phyloP scores from a whole-genome alignment of 2,888 invertebrate genomes.

The Cheiracanthium punctorium region DNA sequence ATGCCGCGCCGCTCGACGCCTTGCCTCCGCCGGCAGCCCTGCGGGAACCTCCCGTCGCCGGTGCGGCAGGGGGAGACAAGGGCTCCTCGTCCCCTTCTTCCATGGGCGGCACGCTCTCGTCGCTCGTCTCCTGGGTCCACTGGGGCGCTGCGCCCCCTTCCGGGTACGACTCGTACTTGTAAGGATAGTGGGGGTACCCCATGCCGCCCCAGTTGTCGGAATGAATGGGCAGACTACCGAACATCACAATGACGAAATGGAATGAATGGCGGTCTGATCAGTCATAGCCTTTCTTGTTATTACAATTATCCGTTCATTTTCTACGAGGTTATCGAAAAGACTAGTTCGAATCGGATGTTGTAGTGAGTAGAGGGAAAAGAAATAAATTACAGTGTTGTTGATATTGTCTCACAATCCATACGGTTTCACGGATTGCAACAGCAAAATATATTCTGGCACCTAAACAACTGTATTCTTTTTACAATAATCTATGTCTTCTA shows the following conservation, averaged over 20 bases:
- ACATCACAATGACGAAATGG: slow-evolving; percentile 31
- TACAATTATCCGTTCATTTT: too few species aligned
- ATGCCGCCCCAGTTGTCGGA: slow-evolving; percentile 58
- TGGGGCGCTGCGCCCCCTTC: slow-evolving; percentile 6
- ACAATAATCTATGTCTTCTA: too few species aligned
- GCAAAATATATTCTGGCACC: too few species aligned
- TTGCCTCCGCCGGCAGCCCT: slow-evolving; percentile 44
- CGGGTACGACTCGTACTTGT: slow-evolving; percentile 31
- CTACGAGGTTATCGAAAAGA: too few species aligned
- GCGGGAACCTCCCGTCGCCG: slow-evolving; percentile 35
- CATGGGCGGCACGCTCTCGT: slow-evolving; percentile 41
- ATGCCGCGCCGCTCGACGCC: slow-evolving; percentile 22
- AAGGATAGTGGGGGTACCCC: slow-evolving; percentile 60
- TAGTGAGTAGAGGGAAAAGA: too few species aligned
- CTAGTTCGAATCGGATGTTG: too few species aligned
- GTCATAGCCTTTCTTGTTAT: too few species aligned
- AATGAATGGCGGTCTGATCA: neutral
- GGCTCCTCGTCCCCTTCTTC: slow-evolving; percentile 53
- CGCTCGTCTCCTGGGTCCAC: slow-evolving; percentile 19
- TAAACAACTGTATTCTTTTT: too few species aligned
- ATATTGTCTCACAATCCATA: too few species aligned
- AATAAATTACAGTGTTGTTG: too few species aligned
- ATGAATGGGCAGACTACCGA: slow-evolving; percentile 39
- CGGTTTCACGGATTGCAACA: too few species aligned
- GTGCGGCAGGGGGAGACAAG: slow-evolving; percentile 9